phyloP scores from a whole-genome alignment of 2,888 invertebrate species.

The Spatulosminthurus flaviceps region DNA sequence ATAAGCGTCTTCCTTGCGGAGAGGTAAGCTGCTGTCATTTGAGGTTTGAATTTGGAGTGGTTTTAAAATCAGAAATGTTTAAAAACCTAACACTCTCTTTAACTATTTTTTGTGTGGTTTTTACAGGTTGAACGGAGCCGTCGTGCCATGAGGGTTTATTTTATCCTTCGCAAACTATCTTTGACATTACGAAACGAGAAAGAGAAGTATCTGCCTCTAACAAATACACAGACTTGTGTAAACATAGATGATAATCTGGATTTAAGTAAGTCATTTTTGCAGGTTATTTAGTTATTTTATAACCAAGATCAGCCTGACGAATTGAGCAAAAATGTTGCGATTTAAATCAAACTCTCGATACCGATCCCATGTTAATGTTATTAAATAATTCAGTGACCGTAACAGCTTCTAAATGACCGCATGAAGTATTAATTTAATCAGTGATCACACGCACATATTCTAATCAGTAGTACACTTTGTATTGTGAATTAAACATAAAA shows the following conservation, averaged over 20 bases:
- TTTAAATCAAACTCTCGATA: no score
- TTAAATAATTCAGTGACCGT: no score
- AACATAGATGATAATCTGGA: constrained; percentile 94
- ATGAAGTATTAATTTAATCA: no score
- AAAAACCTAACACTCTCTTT: background rate
- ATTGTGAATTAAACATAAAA: no score
- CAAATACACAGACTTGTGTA: constrained; percentile 86
- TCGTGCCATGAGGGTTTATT: constrained; percentile 91
- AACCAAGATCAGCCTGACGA: no score
- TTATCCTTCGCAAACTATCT: constrained; percentile 83
- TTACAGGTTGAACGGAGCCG: constrained; percentile 83
- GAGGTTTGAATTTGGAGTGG: no score
- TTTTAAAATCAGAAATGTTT: background rate
- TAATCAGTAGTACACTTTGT: no score
- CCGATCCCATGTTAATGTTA: no score
- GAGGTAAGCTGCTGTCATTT: constrained; percentile 84
- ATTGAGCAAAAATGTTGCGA: no score
- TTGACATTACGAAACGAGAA: constrained; percentile 81
- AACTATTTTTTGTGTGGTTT: background rate
- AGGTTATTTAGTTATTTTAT: no score
- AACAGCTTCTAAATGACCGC: no score
- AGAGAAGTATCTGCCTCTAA: constrained; percentile 88
- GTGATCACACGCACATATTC: no score
- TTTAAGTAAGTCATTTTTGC: constrained; percentile 77
- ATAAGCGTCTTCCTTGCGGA: constrained; percentile 92